Base-by-base conservation (phyloP, 2,888 invertebrate species). In the Adelphocoris suturalis region DNA sequence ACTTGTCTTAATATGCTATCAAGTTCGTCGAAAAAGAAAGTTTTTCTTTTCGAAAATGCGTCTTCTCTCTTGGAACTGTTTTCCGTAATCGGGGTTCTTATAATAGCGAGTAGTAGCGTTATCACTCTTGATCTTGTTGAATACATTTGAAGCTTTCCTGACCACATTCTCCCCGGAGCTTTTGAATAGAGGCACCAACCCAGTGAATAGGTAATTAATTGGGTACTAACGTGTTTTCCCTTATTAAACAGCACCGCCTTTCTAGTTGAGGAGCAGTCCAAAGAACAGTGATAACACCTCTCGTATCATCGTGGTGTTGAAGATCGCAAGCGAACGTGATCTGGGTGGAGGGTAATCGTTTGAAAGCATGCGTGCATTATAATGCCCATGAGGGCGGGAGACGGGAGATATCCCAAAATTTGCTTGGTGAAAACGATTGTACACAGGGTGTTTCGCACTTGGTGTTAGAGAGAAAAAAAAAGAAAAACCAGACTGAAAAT, bases 81-180 rank as follows among this genome's bases (percentile, higher is more conserved):
- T 68, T 19, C 19, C 68, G 68, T 23, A 19, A 27, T 19, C 23
- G 68, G 5, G 13, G 68, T 19, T 23, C 23, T 23, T 68, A 68
- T 23, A 68, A 68, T 68, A 23, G 68, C 23, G 23, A 68, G 68
- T 23, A 12, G 16, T n/a, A 13, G n/a, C 37, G 5, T 52, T 68
- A 68, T 68, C 68, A 19, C 11, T 68, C 68, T 3, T 19, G 23
- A 68, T 68, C 68, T 68, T 68, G 68, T 68, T 68, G 68, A 68
- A 68, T 68, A 68, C 68, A 68, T 68, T 68, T 68, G 4, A 68
- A 68, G 68, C 68, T 68, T 68, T 68, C 68, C 68, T 68, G 68
- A 7, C 68, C 68, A 68, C 68, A 68, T 23, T 68, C 61, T n/a
- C 61, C 61, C 0, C 0, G 19, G 19, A n/a, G n/a, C 19, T 19